phyloP scores from a whole-genome alignment of 2,888 invertebrate genomes.

The Polyploca ridens region DNA sequence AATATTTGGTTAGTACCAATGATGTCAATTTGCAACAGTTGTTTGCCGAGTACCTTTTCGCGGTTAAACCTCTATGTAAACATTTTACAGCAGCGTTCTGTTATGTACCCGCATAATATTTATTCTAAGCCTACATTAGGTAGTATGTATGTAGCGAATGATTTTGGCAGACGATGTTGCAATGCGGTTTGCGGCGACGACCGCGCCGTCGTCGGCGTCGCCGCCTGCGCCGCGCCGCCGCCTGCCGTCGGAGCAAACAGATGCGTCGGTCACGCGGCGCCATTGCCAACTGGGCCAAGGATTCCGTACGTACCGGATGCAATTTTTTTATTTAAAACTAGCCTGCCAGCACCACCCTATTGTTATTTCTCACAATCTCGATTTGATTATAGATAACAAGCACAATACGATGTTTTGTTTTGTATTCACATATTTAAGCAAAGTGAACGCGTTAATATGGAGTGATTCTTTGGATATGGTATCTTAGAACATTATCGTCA shows the following conservation, averaged over 20 bases:
- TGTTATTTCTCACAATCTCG: constrained; percentile 31
- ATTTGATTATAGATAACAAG: not conserved
- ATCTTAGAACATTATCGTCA: too few species aligned
- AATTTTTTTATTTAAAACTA: constrained; percentile 50
- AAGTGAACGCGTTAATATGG: too few species aligned
- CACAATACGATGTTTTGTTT: not conserved
- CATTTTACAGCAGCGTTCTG: not conserved
- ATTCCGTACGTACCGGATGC: constrained; percentile 64
- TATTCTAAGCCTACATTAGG: constrained; percentile 38
- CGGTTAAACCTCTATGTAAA: constrained; percentile 4
- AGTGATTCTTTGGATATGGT: not conserved
- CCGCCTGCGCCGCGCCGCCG: constrained; percentile 34
- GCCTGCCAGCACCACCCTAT: constrained; percentile 31
- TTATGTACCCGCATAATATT: constrained; percentile 26
- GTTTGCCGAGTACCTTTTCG: not conserved
- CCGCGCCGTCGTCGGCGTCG: constrained; percentile 17
- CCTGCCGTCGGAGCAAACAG: constrained; percentile 42
- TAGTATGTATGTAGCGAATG: constrained; percentile 34
- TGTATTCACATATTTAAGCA: not conserved
- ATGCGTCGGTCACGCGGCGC: constrained; percentile 66
- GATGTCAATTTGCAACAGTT: not conserved
- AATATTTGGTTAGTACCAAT: not conserved
- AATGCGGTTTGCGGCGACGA: constrained; percentile 38
- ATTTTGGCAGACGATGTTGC: constrained; percentile 49
- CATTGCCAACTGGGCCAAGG: constrained; percentile 70